A percentile compares a stretch with the other conserved stretches of the same genome.
Conservation (phyloP, 2,797 vertebrate species). For the Threskiornis aethiopicus region DNA sequence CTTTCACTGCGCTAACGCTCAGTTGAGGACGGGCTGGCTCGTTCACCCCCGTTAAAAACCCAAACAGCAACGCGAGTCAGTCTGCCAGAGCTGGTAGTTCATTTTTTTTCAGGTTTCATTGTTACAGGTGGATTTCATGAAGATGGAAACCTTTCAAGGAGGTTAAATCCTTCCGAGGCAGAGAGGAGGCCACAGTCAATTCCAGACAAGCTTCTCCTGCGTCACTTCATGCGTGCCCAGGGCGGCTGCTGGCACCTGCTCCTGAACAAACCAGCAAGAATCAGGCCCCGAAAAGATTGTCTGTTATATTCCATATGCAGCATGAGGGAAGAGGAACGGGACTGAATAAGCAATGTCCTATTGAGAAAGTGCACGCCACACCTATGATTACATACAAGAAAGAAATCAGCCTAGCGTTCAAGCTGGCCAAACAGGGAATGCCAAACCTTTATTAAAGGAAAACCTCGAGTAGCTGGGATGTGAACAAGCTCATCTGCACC, state of each 20-base stretch:
- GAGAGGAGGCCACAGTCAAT: neutral
- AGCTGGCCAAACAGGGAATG: fast-evolving
- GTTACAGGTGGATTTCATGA: neutral
- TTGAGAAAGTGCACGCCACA: neutral
- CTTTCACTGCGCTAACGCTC: neutral
- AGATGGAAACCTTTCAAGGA: neutral
- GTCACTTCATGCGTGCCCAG: neutral
- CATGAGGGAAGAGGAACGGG: neutral
- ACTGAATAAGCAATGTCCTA: neutral
- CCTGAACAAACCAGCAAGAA: neutral
- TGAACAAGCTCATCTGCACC: neutral
- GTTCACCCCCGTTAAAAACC: neutral
- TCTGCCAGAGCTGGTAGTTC: neutral
- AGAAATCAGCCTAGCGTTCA: neutral
- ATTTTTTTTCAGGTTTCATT: neutral
- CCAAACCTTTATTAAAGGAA: neutral
- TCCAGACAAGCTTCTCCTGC: neutral
- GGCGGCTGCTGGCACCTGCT: neutral
- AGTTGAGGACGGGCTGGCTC: neutral
- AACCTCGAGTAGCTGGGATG: neutral
- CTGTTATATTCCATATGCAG: neutral
- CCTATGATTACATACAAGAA: neutral
- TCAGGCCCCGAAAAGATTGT: neutral
- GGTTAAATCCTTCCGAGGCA: neutral
- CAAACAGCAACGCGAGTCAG: neutral